Evolutionary conservation across 2,888 invertebrate species (phyloP), one percentile per base, ranked within the genome.

Genomic region (Ophion slaviceki): DNA sequence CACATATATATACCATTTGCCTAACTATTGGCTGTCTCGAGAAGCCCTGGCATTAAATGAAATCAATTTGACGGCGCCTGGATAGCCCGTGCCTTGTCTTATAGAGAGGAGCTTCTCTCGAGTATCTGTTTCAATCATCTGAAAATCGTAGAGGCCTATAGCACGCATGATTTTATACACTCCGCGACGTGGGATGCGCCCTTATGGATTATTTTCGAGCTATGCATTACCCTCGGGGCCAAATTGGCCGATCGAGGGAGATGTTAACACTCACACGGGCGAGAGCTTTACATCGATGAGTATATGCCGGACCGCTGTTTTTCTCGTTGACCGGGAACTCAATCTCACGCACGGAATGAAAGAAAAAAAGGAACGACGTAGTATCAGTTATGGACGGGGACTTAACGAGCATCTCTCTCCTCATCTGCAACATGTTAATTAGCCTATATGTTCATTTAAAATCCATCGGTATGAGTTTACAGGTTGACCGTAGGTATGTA

Each of bases 1-100:
- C 14, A 17, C 17, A 24, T 36, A 28, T 24, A 66, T 57, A 80
- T 32, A n/a, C 47, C 57, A 71, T n/a, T 82, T 45, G 59, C 28
- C 66, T 71, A 28, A 17, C 71, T 66, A 77, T 72, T 70, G 70
- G 81, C 78, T 57, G 75, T 68, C 64, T 53, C 78, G 78, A 78
- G 40, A 74, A 82, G 66, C 72, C 62, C 62, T 72, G 62, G 79
- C 86, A 85, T 88, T 90, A 90, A 90, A 89, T 90, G 90, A 90
- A 90, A 90, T 90, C 86, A 89, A 90, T 90, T 90, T 87, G 71
- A 86, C 72, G 89, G 88, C 88, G 90, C 88, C 88, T 82, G 81
- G 72, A 86, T 87, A 88, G 87, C 87, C 86, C 59, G 87, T 86
- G 74, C 81, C 14, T 78, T 83, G 85, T 77, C 64, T 79, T 79